A percentile compares a stretch with the other conserved stretches of the same genome.
phyloP scores from a whole-genome alignment of 2,113 vertebrate species.

The Odobenus rosmarus region DNA sequence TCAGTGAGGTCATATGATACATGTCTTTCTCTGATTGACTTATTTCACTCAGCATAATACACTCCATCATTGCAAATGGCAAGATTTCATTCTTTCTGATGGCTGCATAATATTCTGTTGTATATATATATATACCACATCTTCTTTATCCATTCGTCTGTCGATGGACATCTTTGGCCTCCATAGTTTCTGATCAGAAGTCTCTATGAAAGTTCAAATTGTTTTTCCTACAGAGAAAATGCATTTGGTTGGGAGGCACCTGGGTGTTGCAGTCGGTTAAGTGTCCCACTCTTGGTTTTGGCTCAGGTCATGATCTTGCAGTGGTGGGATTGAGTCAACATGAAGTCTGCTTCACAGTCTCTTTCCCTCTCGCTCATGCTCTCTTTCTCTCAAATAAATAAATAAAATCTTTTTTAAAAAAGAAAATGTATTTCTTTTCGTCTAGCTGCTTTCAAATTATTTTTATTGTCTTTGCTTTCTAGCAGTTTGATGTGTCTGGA shows the following conservation, averaged over 20 bases:
- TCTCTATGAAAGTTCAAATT: background rate
- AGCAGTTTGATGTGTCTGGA: background rate
- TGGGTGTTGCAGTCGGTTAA: background rate
- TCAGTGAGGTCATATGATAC: no score
- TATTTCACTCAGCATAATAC: no score
- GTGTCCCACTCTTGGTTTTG: background rate
- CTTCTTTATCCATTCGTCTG: no score
- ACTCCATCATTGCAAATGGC: no score
- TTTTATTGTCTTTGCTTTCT: background rate
- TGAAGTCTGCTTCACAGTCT: background rate
- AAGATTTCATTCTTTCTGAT: no score
- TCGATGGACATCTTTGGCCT: background rate
- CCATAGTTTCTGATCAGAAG: background rate
- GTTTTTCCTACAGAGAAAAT: background rate
- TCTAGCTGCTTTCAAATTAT: background rate
- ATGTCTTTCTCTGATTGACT: no score
- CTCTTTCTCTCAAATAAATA: background rate
- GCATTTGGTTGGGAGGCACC: background rate
- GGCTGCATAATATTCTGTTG: no score
- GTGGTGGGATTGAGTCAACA: background rate
- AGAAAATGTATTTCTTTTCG: background rate
- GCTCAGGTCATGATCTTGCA: background rate
- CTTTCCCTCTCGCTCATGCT: background rate
- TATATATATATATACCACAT: no score
- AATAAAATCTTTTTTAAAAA: background rate